phyloP scores from a whole-genome alignment of 2,888 invertebrate genomes.

The Andrena dorsata region DNA sequence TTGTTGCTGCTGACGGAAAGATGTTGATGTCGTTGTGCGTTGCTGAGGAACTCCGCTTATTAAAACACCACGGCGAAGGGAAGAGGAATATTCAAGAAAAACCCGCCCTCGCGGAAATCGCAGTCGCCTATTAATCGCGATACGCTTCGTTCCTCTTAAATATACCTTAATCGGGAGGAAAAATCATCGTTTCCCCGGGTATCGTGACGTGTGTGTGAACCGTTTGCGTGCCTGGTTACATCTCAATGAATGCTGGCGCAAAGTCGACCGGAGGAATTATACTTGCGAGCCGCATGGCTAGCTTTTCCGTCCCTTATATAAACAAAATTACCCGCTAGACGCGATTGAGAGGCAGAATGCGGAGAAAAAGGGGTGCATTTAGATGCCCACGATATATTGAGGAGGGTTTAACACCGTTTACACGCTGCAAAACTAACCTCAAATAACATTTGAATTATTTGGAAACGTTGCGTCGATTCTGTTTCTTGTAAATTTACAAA shows the following conservation, averaged over 20 bases:
- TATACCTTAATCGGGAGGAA: conserved; percentile 51
- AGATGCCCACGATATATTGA: conserved; percentile 14
- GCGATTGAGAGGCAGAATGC: conserved; percentile 8
- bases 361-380: neutral
- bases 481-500: neutral
- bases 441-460: neutral
- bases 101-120: conserved; percentile 34
- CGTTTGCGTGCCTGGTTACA: conserved; percentile 67
- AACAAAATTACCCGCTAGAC: conserved; percentile 56
- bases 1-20: too few species aligned
- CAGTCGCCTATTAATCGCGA: conserved; percentile 48
- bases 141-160: conserved; percentile 51
- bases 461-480: neutral
- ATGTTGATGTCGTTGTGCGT: too few species aligned
- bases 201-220: conserved; percentile 62
- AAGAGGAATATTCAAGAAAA: conserved; percentile 14
- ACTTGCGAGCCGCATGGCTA: conserved; percentile 24
- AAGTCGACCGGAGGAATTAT: conserved; percentile 64
- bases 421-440: neutral
- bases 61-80: neutral
- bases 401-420: conserved; percentile 17
- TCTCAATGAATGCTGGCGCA: conserved; percentile 65
- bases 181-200: conserved; percentile 61
- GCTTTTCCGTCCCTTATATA: conserved; percentile 40
- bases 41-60: neutral